phyloP scores from a whole-genome alignment of 2,888 invertebrate genomes.

The Unio delphinus region DNA sequence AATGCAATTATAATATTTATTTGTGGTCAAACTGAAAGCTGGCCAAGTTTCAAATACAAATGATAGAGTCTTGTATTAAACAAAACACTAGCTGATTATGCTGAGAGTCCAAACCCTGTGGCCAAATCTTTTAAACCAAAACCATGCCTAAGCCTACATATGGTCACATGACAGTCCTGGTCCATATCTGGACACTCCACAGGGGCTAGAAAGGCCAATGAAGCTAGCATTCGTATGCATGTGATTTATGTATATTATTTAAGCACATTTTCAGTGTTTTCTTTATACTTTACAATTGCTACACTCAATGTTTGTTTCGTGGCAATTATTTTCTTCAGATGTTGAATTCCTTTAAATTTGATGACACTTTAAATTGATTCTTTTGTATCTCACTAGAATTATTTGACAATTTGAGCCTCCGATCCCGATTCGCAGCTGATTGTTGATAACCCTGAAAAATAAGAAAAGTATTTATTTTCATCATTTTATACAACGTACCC shows the following conservation, averaged over 20 bases:
- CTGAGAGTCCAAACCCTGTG: constrained; percentile 4
- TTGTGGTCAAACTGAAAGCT: constrained; percentile 17
- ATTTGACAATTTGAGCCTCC: too few species aligned
- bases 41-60: constrained; percentile 17
- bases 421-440: too few species aligned
- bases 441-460: not conserved
- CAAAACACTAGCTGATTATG: constrained; percentile 7
- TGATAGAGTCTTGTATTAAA: constrained; percentile 13
- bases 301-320: not conserved
- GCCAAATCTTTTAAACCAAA: constrained; percentile 16
- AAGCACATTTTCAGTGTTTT: not conserved
- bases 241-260: constrained; percentile 7
- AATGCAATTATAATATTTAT: constrained; percentile 13
- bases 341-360: not conserved
- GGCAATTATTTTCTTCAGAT: not conserved
- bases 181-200: not conserved
- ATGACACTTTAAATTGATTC: too few species aligned
- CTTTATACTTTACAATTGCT: not conserved
- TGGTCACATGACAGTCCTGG: not conserved
- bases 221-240: not conserved
- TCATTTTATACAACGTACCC: constrained; percentile 6
- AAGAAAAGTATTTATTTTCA: not conserved
- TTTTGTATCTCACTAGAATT: too few species aligned
- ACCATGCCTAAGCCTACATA: too few species aligned
- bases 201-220: constrained; percentile 3